Conservation (phyloP, 2,888 invertebrate genomes). For the Eudemis profundana region DNA sequence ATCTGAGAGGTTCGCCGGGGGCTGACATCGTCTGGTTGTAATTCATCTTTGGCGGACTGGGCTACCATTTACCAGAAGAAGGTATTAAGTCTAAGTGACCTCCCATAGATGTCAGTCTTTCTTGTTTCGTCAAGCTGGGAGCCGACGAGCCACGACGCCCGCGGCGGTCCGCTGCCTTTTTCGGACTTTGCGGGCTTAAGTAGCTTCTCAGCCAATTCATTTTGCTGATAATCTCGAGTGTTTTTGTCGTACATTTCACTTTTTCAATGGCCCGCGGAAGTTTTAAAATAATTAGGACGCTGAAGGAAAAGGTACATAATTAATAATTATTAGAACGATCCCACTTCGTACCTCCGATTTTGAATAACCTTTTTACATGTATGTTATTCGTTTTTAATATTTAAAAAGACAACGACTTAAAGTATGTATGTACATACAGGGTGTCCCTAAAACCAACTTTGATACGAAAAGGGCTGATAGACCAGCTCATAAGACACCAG, state of each 20-base stretch:
- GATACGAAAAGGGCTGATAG: no score
- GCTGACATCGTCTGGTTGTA: slow-evolving; percentile 51
- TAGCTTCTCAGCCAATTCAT: slow-evolving; percentile 46
- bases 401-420: no score
- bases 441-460: no score
- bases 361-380: no score
- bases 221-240: slow-evolving; percentile 47
- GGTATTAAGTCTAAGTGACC: background rate
- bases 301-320: no score
- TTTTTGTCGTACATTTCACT: slow-evolving; percentile 37
- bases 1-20: slow-evolving; percentile 51
- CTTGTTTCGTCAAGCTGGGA: slow-evolving; percentile 21
- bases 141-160: slow-evolving; percentile 12
- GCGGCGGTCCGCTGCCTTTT: slow-evolving; percentile 44
- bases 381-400: no score
- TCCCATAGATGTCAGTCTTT: background rate
- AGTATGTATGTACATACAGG: no score
- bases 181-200: slow-evolving; percentile 48
- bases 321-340: no score
- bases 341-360: no score
- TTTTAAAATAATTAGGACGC: slow-evolving; percentile 35
- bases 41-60: slow-evolving; percentile 57
- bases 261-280: slow-evolving; percentile 27
- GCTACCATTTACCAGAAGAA: slow-evolving; percentile 1
- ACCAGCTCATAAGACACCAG: no score